Percentiles rank a stretch among this genome's conserved stretches.
Evolutionary conservation across 2,888 invertebrate species (phyloP).

Genomic region (Pterostichus niger): DNA sequence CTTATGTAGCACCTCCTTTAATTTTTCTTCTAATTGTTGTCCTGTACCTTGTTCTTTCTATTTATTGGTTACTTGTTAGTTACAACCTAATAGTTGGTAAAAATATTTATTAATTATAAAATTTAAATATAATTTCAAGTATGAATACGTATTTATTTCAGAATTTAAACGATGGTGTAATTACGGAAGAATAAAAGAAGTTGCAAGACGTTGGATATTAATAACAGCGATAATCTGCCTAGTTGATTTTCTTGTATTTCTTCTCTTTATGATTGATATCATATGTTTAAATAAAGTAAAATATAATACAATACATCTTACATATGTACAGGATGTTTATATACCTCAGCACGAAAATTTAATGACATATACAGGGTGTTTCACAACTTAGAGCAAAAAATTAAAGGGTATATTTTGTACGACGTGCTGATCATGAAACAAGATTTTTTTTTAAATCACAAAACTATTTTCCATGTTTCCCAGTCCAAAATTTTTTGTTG

Average conservation of each 20-base stretch:
- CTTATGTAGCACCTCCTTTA: background rate
- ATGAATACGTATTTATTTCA: background rate
- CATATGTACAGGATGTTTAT: too few species aligned
- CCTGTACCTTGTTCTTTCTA: background rate
- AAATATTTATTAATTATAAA: background rate
- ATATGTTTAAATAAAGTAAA: background rate
- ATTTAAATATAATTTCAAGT: too few species aligned
- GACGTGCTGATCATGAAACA: too few species aligned
- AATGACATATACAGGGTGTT: too few species aligned
- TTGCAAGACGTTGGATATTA: background rate
- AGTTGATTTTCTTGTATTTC: background rate
- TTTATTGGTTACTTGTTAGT: background rate
- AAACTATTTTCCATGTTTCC: too few species aligned
- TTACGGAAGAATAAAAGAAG: background rate
- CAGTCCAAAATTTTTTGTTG: too few species aligned
- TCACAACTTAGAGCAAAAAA: too few species aligned
- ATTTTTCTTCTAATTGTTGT: background rate
- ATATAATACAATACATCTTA: too few species aligned
- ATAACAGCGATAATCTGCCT: background rate
- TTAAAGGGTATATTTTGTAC: too few species aligned
- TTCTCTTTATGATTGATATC: conserved; percentile 12
- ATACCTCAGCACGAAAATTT: too few species aligned
- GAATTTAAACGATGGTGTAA: background rate
- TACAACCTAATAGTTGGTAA: background rate
- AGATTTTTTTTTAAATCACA: too few species aligned